A percentile compares a stretch with the other conserved stretches of the same genome.
Conservation (phyloP, 64 coral and sea anemone species). For the Acropora tenuis region DNA sequence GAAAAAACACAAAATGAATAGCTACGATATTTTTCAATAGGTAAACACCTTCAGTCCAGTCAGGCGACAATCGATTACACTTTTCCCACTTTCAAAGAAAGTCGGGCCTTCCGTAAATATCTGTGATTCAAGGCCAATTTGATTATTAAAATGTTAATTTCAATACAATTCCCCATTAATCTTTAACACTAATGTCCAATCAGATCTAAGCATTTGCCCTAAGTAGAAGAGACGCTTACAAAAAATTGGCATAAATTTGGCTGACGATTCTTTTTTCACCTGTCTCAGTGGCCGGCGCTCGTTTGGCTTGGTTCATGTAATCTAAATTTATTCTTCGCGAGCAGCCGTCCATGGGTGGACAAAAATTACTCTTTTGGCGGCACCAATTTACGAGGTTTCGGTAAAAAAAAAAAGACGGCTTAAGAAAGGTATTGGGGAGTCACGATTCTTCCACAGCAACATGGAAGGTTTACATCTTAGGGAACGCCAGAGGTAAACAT, state of each 20-base stretch:
- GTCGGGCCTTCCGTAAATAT: not conserved
- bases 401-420: not conserved
- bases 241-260: conserved; percentile 40
- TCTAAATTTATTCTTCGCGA: conserved; percentile 26
- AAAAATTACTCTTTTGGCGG: not conserved
- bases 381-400: not conserved
- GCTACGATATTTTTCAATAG: not conserved
- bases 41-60: not conserved
- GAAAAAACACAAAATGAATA: not conserved
- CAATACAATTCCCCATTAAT: conserved; percentile 28
- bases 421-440: not conserved
- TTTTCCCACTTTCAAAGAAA: not conserved
- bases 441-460: not conserved
- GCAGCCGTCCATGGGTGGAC: not conserved
- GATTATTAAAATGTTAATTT: conserved; percentile 15
- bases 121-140: conserved; percentile 7
- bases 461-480: conserved; percentile 39
- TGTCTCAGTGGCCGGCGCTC: not conserved
- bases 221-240: conserved; percentile 27
- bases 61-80: not conserved
- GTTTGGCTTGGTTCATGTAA: not conserved
- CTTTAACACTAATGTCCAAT: not conserved
- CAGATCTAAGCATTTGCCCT: conserved; percentile 1
- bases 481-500: conserved; percentile 56
- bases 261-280: conserved; percentile 12